Evolutionary conservation across 2,113 vertebrate species (phyloP), one percentile per base, ranked within the genome.

Genomic region (Cardinalis cardinalis): DNA sequence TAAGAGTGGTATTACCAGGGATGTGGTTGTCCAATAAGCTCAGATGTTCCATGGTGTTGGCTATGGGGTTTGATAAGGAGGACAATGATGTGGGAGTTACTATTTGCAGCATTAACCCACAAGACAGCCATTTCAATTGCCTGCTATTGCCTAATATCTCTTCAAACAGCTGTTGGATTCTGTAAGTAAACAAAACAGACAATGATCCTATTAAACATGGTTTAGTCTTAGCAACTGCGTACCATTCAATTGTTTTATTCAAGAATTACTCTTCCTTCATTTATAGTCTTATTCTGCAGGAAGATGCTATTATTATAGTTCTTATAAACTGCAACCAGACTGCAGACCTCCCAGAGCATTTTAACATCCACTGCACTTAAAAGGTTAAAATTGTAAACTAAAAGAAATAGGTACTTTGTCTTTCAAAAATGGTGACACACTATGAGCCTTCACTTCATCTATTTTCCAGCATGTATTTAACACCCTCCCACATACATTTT

Each of bases 81-180:
- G 99, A 98, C 97, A 99, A 90, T 55, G 99, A 99, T 87, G 98
- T 97, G 70, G 99, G 98, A 85, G 99, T 99, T 96, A 99, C 97
- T 95, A 99, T 98, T 75, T 99, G 98, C 82, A 99, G 97, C 99
- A 99, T 99, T 96, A 99, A 99, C 77, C 98, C 98, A 86, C 98
- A 99, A 78, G 99, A 99, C 89, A 99, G 96, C 99, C 99, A 99
- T 95, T 98, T 98, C 85, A 99, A 95, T 97, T 99, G 99, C 93
- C 99, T 98, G 97, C 98, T 99, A 97, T 99, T 99, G 75, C 98
- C 98, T 96, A 99, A 76, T 96, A 99, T 96, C 97, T 99, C 99
- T 97, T 99, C 98, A 97, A 99, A 99, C 88, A 99, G 96, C 93
- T 98, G 98, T 70, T 99, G 99, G 95, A 99, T 98, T 97, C 99